These are phyloP conservation scores for Hylaeus anthracinus DNA, from an alignment of 1,140 invertebrate genomes.

Conservation along the genomic window DNA sequence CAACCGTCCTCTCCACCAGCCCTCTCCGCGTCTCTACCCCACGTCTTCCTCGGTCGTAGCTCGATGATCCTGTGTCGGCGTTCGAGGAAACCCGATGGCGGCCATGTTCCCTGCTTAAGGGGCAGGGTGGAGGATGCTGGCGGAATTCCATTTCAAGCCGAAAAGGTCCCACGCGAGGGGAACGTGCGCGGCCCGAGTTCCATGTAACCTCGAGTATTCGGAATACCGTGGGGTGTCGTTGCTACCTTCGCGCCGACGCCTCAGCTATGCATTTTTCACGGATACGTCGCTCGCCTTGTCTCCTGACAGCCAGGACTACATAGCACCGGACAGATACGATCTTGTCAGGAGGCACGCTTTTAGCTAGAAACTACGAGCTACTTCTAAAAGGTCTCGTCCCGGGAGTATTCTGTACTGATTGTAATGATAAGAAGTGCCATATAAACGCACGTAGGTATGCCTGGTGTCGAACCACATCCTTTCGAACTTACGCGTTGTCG, in stretches of 20 bases:
- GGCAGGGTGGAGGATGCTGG: background rate
- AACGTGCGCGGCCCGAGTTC: background rate
- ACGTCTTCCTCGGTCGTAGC: background rate
- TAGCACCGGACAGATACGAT: background rate
- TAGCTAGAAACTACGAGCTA: background rate
- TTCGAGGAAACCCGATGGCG: constrained; percentile 22
- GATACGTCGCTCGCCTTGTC: background rate
- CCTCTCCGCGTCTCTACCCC: constrained; percentile 6
- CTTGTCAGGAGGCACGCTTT: constrained; percentile 7
- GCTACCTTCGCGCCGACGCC: constrained; percentile 10
- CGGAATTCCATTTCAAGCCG: constrained; percentile 45
- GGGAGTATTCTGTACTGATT: background rate
- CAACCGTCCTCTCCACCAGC: background rate
- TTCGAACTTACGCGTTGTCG: too few species aligned
- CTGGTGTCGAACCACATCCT: too few species aligned
- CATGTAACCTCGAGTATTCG: constrained; percentile 3
- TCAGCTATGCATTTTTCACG: constrained; percentile 31
- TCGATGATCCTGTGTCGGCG: background rate
- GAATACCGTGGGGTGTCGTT: constrained; percentile 48
- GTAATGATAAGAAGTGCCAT: too few species aligned
- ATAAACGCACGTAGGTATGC: too few species aligned
- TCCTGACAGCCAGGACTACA: background rate
- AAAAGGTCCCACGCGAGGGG: constrained; percentile 30
- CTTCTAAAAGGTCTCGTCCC: background rate
- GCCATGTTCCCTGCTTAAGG: constrained; percentile 36